A percentile compares a stretch with the other conserved stretches of the same genome.
phyloP scores from a whole-genome alignment of 2,888 invertebrate species.

The Diachrysia chrysitis region DNA sequence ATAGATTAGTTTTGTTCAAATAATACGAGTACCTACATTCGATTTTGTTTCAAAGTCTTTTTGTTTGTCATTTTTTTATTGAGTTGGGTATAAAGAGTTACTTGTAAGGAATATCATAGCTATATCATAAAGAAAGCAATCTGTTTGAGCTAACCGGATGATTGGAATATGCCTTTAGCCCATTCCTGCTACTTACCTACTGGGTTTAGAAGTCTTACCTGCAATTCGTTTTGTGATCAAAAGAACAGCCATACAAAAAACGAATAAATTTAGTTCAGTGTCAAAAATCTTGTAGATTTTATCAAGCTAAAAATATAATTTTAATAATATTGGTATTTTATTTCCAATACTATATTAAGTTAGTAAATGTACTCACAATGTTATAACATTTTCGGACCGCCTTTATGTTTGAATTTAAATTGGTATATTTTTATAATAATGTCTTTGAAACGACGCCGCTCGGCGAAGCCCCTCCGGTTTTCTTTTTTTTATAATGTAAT shows the following conservation, averaged over 20 bases:
- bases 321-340: too few relatives aligned
- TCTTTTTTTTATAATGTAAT: conserved; percentile 85
- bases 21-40: too few relatives aligned
- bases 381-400: conserved; percentile 60
- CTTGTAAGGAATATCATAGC: not conserved
- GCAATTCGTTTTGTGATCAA: too few relatives aligned
- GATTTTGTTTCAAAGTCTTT: conserved; percentile 25
- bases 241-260: too few relatives aligned
- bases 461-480: conserved; percentile 70
- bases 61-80: not conserved
- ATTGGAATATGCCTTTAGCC: too few relatives aligned
- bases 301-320: conserved; percentile 2
- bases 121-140: not conserved
- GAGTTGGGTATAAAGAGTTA: too few relatives aligned
- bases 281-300: too few relatives aligned
- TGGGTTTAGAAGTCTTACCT: too few relatives aligned
- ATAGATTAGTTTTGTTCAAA: conserved; percentile 58
- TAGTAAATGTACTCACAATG: conserved; percentile 63
- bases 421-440: conserved; percentile 84
- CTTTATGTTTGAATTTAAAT: conserved; percentile 85
- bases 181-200: too few relatives aligned
- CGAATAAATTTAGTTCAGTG: too few relatives aligned
- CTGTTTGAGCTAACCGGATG: too few relatives aligned
- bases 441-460: conserved; percentile 77
- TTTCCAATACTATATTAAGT: conserved; percentile 37